Evolutionary conservation across 2,797 vertebrate species (phyloP).

Genomic region (Sebastolobus alascanus): DNA sequence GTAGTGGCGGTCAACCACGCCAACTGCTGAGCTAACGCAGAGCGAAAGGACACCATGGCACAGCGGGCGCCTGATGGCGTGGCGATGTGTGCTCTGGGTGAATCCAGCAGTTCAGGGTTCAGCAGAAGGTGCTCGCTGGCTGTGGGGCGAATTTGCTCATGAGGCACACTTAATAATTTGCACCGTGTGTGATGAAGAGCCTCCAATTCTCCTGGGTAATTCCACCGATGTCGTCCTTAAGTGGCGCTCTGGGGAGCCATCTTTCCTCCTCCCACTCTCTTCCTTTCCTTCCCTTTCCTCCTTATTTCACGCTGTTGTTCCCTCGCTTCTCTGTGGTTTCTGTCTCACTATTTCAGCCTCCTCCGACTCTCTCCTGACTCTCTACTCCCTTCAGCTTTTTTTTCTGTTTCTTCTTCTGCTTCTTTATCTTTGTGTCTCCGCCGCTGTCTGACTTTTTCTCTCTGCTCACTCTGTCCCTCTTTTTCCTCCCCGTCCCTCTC

Average conservation of each 20-base stretch:
- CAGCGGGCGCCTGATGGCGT: slow-evolving; percentile 27
- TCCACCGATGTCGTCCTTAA: slow-evolving; percentile 68
- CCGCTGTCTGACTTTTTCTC: slow-evolving; percentile 35
- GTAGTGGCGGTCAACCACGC: slow-evolving; percentile 1
- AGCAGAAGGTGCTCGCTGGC: slow-evolving; percentile 55
- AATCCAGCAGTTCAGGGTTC: slow-evolving; percentile 52
- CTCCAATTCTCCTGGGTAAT: slow-evolving; percentile 59
- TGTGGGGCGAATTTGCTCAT: slow-evolving; percentile 64
- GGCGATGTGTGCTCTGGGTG: slow-evolving; percentile 16
- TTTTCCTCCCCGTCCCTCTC: not conserved
- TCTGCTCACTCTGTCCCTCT: slow-evolving; percentile 30
- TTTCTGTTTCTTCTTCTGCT: slow-evolving; percentile 3
- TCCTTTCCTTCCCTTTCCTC: slow-evolving; percentile 23
- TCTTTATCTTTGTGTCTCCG: slow-evolving; percentile 44
- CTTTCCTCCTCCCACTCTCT: slow-evolving; percentile 38
- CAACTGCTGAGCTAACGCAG: slow-evolving; percentile 8
- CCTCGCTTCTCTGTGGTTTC: slow-evolving; percentile 17
- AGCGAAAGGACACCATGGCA: not conserved
- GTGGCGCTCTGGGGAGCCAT: slow-evolving; percentile 64
- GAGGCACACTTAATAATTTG: slow-evolving; percentile 63
- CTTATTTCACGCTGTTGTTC: slow-evolving; percentile 35
- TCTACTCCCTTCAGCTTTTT: slow-evolving; percentile 20
- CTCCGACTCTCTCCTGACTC: slow-evolving; percentile 27
- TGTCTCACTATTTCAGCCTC: slow-evolving; percentile 38
- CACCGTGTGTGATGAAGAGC: slow-evolving; percentile 60